These are phyloP conservation scores for Coendou prehensilis DNA, from an alignment of 2,797 vertebrate genomes.

Conservation along the genomic window DNA sequence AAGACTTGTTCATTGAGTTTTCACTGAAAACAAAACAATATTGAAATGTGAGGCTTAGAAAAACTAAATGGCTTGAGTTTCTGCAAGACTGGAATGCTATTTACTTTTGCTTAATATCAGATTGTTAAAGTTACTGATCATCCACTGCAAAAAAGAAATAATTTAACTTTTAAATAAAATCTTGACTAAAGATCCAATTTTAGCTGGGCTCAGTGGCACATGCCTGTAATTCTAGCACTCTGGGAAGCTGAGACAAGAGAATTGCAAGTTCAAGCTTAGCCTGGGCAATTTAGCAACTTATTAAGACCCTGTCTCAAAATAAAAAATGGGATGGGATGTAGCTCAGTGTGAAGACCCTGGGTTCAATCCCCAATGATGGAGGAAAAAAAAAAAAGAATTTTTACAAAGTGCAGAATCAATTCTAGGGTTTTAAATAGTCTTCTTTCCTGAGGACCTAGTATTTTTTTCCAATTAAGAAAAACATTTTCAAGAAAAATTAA, in stretches of 20 bases:
- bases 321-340: neutral
- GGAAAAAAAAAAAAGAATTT: neutral
- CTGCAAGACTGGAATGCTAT: neutral
- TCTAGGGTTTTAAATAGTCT: neutral
- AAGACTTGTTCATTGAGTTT: slow-evolving; percentile 27
- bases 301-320: neutral
- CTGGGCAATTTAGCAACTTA: neutral
- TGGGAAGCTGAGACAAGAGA: neutral
- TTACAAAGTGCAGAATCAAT: neutral
- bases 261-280: neutral
- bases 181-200: neutral
- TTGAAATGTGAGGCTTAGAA: slow-evolving; percentile 16
- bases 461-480: slow-evolving; percentile 37
- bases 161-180: neutral
- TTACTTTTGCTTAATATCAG: slow-evolving; percentile 4
- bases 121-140: slow-evolving; percentile 15
- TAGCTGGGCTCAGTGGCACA: neutral
- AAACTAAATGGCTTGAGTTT: neutral
- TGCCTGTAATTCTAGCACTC: neutral
- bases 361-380: neutral
- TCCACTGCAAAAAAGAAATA: neutral
- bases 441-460: neutral
- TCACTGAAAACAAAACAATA: neutral
- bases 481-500: slow-evolving; percentile 39
- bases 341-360: neutral